Base-by-base conservation (phyloP, 1,140 invertebrate genomes). In the Zophobas atratus region DNA sequence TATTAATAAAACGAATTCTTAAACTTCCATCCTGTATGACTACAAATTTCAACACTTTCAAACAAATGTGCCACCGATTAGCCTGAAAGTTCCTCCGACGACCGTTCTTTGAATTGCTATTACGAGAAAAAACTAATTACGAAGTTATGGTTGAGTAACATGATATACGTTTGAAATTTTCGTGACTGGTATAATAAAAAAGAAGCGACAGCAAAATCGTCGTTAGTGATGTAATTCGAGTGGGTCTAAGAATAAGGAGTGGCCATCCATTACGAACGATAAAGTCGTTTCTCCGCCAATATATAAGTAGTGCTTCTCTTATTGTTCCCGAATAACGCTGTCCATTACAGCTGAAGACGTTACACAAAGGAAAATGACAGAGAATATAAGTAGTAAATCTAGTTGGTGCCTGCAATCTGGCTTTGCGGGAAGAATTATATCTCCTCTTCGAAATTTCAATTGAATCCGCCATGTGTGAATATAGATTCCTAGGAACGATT, bases 351-450 rank as follows among this genome's bases (percentile, higher is more conserved):
- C 70, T 80, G 78, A 77, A 80, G 78, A 80, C 75, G 78, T 80
- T 80, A 77, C 76, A 77, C 79, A 80, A 80, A 80, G 71, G 76
- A 78, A 80, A 80, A 80, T 78, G 79, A 78, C 76, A 75, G 70
- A 80, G 76, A 80, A 78, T 80, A 75, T 77, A 78, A 80, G 79
- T 80, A 80, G 76, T 80, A 80, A 80, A 80, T 80, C 79, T 80
- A 80, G 70, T 80, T 67, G 43, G 34, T 63, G 41, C 36, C 77
- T 74, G 73, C 76, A 78, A 77, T 79, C 78, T 77, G 75, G 67
- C 75, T 79, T 76, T 51, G 57, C 41, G 56, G 51, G 63, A 76
- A 80, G 79, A 80, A 80, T 80, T 80, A 80, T 80, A 76, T 55
- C 78, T 35, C 75, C 71, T 76, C 55, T 36, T 36, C 36, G 46